Percentiles rank a stretch among this genome's conserved stretches.
Evolutionary conservation across 2,113 vertebrate genomes (phyloP).

Genomic region (Tachysurus vachellii): DNA sequence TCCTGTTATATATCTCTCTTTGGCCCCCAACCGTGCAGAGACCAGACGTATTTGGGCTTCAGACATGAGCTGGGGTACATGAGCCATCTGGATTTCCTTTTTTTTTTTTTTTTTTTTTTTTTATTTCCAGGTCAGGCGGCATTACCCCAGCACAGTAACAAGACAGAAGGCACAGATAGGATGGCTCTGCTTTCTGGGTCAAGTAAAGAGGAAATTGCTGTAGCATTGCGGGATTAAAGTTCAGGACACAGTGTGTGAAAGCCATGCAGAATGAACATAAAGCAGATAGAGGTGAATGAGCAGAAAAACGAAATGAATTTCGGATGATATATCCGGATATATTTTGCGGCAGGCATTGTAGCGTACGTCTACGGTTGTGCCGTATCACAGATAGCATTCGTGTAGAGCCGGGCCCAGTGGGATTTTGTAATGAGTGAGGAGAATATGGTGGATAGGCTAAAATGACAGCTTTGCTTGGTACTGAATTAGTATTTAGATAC

Average conservation of each 20-base stretch:
- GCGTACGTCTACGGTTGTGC: not conserved
- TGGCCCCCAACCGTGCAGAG: constrained; percentile 48
- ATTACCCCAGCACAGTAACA: constrained; percentile 51
- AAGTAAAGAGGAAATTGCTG: constrained; percentile 57
- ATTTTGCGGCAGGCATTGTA: not conserved
- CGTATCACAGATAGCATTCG: not conserved
- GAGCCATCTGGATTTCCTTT: constrained; percentile 56
- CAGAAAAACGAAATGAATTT: constrained; percentile 38
- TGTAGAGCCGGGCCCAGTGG: no score
- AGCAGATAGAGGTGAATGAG: constrained; percentile 35
- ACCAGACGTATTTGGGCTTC: constrained; percentile 54
- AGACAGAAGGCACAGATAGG: constrained; percentile 57
- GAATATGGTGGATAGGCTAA: not conserved
- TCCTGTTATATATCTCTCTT: constrained; percentile 41
- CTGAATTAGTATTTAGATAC: not conserved
- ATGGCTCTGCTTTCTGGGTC: constrained; percentile 56
- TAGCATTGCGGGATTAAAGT: constrained; percentile 48
- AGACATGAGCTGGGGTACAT: constrained; percentile 47
- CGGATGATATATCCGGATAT: constrained; percentile 3
- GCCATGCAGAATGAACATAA: constrained; percentile 47
- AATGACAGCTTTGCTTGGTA: not conserved
- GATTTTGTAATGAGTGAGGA: no score
- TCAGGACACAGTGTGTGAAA: constrained; percentile 53
- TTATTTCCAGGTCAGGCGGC: constrained; percentile 51
- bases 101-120: constrained; percentile 26